These are phyloP conservation scores for Riparia riparia DNA, from an alignment of 2,113 vertebrate genomes.

Conservation along the genomic window DNA sequence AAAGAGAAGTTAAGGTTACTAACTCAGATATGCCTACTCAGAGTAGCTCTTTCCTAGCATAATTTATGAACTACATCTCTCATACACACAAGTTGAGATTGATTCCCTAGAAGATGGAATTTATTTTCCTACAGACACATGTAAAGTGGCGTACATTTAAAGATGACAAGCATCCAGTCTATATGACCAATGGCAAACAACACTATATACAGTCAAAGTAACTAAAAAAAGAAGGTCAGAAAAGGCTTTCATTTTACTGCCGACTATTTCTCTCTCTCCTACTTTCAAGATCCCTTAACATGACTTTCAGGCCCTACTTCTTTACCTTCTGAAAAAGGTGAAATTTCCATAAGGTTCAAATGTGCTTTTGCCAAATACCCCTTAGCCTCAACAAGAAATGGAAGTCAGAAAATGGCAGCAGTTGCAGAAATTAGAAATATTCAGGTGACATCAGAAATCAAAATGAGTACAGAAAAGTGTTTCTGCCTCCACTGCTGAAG, in stretches of 20 bases:
- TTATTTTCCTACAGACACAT: not conserved
- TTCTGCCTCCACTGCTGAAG: not conserved
- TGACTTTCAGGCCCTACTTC: not conserved
- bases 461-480: not conserved
- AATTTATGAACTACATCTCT: not conserved
- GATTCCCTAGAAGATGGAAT: not conserved
- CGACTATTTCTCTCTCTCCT: not conserved
- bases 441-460: not conserved
- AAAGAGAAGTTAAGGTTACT: slow-evolving; percentile 18
- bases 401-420: not conserved
- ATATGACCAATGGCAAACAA: not conserved
- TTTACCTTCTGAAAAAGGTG: not conserved
- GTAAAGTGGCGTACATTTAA: not conserved
- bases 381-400: not conserved
- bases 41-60: not conserved
- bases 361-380: not conserved
- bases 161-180: not conserved
- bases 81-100: not conserved
- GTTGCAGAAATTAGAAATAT: not conserved
- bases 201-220: not conserved
- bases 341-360: not conserved
- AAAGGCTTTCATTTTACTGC: not conserved
- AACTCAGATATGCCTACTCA: not conserved
- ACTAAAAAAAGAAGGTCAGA: not conserved
- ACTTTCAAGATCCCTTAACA: not conserved